These are phyloP conservation scores for Ophioderma brevispina DNA, from an alignment of 35 echinoderm and acorn worm genomes.

Conservation along the genomic window DNA sequence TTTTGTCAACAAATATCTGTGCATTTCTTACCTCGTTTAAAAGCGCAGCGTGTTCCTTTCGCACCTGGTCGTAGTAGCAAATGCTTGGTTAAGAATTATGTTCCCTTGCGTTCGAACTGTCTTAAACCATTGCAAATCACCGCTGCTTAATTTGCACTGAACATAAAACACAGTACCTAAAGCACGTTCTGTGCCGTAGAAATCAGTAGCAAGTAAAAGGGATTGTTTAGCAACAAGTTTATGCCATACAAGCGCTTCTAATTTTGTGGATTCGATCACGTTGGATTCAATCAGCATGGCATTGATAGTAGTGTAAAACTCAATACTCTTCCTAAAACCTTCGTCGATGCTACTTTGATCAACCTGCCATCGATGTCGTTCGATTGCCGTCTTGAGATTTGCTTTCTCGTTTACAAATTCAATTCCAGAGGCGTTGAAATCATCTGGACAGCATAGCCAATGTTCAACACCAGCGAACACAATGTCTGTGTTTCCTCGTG, in stretches of 20 bases:
- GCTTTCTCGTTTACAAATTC: not conserved
- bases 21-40: not conserved
- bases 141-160: not conserved
- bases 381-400: not conserved
- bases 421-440: not conserved
- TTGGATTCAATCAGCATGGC: not conserved
- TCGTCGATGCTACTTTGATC: not conserved
- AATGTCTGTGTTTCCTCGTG: not conserved
- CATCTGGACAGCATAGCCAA: not conserved
- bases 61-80: not conserved
- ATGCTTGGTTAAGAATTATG: not conserved
- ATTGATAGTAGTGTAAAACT: conserved; percentile 43
- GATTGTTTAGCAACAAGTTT: conserved; percentile 44
- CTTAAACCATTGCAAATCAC: conserved; percentile 29
- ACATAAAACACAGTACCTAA: conserved; percentile 31
- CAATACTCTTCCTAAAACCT: not conserved
- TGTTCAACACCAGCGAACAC: not conserved
- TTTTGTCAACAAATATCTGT: not conserved
- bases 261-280: not conserved
- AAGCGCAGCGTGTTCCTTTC: not conserved
- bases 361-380: not conserved
- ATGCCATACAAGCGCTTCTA: not conserved
- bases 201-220: conserved; percentile 29
- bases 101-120: conserved; percentile 15
- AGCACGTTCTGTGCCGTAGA: conserved; percentile 54